phyloP scores from a whole-genome alignment of 2,113 vertebrate species.

The Ursus arctos region DNA sequence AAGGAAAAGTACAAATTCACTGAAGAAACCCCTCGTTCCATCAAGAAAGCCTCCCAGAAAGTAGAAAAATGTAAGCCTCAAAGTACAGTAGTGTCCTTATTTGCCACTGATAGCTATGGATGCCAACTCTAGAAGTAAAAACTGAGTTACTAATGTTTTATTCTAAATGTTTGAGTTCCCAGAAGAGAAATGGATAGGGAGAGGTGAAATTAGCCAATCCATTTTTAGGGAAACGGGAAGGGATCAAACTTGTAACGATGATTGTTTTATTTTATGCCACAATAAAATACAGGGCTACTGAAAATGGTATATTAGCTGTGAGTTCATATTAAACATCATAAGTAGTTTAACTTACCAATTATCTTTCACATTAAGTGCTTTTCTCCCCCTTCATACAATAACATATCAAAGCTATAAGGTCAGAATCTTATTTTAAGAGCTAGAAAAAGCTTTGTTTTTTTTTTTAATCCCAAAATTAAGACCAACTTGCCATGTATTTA shows the following conservation, averaged over 20 bases:
- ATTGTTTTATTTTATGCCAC: slow-evolving; percentile 47
- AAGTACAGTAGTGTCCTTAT: slow-evolving; percentile 13
- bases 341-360: background rate
- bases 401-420: background rate
- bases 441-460: background rate
- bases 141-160: slow-evolving; percentile 45
- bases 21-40: slow-evolving; percentile 49
- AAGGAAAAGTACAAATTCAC: slow-evolving; percentile 58
- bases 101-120: slow-evolving; percentile 35
- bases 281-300: slow-evolving; percentile 51
- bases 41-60: slow-evolving; percentile 54
- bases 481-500: slow-evolving; percentile 51
- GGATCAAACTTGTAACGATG: slow-evolving; percentile 8
- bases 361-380: slow-evolving; percentile 42
- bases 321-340: slow-evolving; percentile 62
- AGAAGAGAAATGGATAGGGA: slow-evolving; percentile 32
- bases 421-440: slow-evolving; percentile 39
- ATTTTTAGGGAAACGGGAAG: slow-evolving; percentile 55
- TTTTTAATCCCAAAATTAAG: background rate
- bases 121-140: slow-evolving; percentile 36
- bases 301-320: background rate
- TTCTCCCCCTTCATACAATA: background rate
- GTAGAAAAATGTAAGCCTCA: slow-evolving; percentile 2
- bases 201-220: background rate
- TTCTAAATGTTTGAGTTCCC: slow-evolving; percentile 33